Evolutionary conservation across 2,888 invertebrate species (phyloP).

Genomic region (Eudemis profundana): DNA sequence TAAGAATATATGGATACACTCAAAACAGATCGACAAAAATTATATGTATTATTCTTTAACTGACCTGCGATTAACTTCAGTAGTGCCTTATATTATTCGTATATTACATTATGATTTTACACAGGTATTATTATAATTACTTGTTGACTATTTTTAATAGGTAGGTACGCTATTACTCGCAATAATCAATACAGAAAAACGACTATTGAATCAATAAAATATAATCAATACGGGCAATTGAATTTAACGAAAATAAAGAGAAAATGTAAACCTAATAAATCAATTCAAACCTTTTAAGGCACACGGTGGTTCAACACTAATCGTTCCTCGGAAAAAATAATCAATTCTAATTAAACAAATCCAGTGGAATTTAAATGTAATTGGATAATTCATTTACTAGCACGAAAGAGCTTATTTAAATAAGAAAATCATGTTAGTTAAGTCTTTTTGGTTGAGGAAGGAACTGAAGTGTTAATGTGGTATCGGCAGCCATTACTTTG

Average conservation of each 20-base stretch:
- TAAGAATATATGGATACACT: no score
- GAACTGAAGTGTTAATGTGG: conserved; percentile 26
- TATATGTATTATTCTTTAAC: no score
- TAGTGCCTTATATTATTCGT: no score
- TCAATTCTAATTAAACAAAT: conserved; percentile 36
- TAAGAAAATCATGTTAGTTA: not conserved
- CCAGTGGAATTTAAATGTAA: conserved; percentile 25
- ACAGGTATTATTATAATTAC: no score
- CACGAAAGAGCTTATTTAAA: not conserved
- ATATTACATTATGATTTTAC: no score
- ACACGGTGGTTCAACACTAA: conserved; percentile 28
- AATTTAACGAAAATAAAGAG: conserved; percentile 10
- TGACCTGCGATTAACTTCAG: no score
- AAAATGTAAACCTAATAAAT: conserved; percentile 18
- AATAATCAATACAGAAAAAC: no score
- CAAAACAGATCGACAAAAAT: no score
- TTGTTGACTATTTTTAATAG: no score
- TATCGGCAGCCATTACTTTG: conserved; percentile 27
- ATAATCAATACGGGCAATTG: not conserved
- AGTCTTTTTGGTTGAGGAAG: not conserved
- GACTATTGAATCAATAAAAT: no score
- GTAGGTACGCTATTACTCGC: no score
- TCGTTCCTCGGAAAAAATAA: conserved; percentile 22
- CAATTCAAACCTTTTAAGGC: conserved; percentile 21
- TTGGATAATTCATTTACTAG: not conserved